A percentile compares a stretch with the other conserved stretches of the same genome.
These are phyloP conservation scores for Calameuta idolon DNA, from an alignment of 2,888 invertebrate genomes.

Conservation along the genomic window DNA sequence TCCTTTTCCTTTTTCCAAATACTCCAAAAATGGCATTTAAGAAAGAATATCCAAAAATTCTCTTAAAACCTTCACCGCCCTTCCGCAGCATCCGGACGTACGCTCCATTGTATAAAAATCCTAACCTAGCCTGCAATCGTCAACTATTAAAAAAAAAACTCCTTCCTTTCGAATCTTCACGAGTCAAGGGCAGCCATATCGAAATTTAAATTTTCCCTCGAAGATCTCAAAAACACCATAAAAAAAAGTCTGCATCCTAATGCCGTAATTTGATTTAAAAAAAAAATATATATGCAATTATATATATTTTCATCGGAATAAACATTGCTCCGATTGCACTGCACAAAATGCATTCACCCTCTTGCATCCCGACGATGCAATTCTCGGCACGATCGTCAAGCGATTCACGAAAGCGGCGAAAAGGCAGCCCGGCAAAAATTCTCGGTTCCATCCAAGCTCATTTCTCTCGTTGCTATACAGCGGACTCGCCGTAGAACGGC, in stretches of 20 bases:
- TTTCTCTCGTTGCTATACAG: constrained; percentile 27
- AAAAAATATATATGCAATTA: background rate
- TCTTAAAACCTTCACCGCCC: background rate
- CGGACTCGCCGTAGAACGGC: background rate
- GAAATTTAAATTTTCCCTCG: background rate
- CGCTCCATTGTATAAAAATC: too few relatives aligned
- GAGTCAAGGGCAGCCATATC: background rate
- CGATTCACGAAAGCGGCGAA: constrained; percentile 58
- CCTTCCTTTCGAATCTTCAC: too few relatives aligned
- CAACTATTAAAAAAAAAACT: too few relatives aligned
- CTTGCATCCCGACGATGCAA: constrained; percentile 31
- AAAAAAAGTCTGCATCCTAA: background rate
- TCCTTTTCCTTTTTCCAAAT: constrained; percentile 13
- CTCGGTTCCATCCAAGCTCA: constrained; percentile 34
- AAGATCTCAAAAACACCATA: background rate
- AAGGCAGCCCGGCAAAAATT: constrained; percentile 48
- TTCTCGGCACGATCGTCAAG: constrained; percentile 56
- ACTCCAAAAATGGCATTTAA: background rate
- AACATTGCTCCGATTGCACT: background rate
- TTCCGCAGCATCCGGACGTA: too few relatives aligned
- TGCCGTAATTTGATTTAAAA: background rate
- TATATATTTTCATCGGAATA: background rate
- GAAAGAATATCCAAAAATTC: background rate
- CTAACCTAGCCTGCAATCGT: too few relatives aligned
- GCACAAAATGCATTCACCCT: background rate